Percentiles rank a stretch among this genome's conserved stretches.
phyloP scores from a whole-genome alignment of 2,888 invertebrate species.

The Pantelozetes paolii region DNA sequence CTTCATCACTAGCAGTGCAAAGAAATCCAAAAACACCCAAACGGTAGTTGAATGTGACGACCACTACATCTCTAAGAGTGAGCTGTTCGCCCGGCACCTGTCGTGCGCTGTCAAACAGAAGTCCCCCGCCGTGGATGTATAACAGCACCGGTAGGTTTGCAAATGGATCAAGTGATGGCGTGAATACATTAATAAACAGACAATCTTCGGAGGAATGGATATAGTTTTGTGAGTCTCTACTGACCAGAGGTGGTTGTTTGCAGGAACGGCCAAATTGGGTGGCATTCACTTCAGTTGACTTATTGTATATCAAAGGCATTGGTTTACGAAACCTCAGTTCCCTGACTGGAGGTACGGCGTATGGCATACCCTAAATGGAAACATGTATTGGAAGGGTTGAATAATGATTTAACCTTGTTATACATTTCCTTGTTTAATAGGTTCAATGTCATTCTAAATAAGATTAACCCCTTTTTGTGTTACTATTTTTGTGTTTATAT shows the following conservation, averaged over 20 bases:
- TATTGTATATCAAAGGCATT: not conserved
- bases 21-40: slow-evolving; percentile 27
- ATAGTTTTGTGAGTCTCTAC: not conserved
- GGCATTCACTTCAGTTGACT: not conserved
- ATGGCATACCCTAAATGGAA: not conserved
- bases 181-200: not conserved
- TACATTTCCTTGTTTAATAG: too few relatives aligned
- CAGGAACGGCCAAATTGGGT: not conserved
- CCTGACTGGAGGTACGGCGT: not conserved
- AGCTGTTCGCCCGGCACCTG: not conserved
- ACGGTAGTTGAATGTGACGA: slow-evolving; percentile 18
- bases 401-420: too few relatives aligned
- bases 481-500: too few relatives aligned
- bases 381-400: not conserved
- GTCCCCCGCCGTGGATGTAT: not conserved
- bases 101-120: not conserved
- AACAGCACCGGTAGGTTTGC: not conserved
- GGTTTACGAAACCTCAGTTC: not conserved
- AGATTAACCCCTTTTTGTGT: too few relatives aligned
- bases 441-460: too few relatives aligned
- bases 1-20: not conserved
- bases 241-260: not conserved
- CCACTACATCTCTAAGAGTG: not conserved
- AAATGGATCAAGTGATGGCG: not conserved
- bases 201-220: not conserved